These are phyloP conservation scores for Nicator chloris DNA, from an alignment of 2,113 vertebrate species.

Conservation along the genomic window DNA sequence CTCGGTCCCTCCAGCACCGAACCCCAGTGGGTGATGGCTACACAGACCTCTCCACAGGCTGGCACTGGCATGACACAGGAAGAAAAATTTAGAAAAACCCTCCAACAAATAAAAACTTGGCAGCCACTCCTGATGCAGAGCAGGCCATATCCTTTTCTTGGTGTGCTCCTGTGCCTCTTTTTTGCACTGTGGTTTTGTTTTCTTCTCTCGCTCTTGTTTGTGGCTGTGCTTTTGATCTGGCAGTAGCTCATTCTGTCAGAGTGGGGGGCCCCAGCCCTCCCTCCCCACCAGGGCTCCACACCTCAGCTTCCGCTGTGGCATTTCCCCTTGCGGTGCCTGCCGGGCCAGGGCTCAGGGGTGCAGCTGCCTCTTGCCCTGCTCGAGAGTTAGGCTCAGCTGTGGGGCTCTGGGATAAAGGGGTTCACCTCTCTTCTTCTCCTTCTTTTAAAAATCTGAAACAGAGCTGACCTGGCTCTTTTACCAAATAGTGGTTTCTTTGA, in stretches of 20 bases:
- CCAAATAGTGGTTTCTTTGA: neutral
- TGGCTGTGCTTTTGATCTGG: constrained; percentile 53
- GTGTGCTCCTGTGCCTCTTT: neutral
- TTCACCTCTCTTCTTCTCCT: neutral
- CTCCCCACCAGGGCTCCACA: neutral
- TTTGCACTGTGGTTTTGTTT: constrained; percentile 38
- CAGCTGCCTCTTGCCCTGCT: neutral
- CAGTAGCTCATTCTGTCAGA: neutral
- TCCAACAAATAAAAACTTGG: neutral
- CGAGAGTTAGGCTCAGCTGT: neutral
- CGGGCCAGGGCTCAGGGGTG: neutral
- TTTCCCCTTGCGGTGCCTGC: neutral
- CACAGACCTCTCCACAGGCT: neutral
- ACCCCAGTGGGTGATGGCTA: neutral
- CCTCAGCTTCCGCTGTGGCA: neutral
- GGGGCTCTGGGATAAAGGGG: neutral
- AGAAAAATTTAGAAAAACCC: neutral
- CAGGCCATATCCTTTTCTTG: neutral
- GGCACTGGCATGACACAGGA: neutral
- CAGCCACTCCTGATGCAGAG: neutral
- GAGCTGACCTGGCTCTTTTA: neutral
- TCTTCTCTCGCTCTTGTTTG: constrained; percentile 24
- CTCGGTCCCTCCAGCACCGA: rapidly evolving
- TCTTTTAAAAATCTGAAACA: neutral
- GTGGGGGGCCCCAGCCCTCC: neutral